A percentile compares a stretch with the other conserved stretches of the same genome.
Evolutionary conservation across 2,888 invertebrate genomes (phyloP).

Genomic region (Synanthedon vespiformis): DNA sequence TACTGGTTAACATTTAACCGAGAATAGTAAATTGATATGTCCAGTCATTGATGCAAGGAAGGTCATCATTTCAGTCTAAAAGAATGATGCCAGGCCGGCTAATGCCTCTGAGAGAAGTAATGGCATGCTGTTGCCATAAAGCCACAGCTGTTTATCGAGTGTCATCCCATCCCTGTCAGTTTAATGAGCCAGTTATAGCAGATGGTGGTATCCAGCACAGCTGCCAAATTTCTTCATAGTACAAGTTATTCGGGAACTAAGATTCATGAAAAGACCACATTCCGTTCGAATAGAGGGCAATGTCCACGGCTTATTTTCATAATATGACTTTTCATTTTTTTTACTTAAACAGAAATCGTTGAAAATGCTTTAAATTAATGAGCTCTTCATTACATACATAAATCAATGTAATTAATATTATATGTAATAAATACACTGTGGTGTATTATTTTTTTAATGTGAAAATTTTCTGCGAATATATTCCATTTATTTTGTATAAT

Average conservation of each 20-base stretch:
- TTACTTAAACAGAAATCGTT: conserved; percentile 39
- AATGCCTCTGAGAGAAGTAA: conserved; percentile 97
- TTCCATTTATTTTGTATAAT: too few relatives aligned
- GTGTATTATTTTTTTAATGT: too few relatives aligned
- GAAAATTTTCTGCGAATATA: too few relatives aligned
- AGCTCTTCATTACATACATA: too few relatives aligned
- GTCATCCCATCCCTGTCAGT: conserved; percentile 87
- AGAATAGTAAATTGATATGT: conserved; percentile 95
- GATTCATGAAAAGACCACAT: conserved; percentile 94
- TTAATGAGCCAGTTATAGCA: conserved; percentile 96
- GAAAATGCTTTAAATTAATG: too few relatives aligned
- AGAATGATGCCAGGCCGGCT: conserved; percentile 92
- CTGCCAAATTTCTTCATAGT: conserved; percentile 86
- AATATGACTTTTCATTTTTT: conserved; percentile 91
- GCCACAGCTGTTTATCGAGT: conserved; percentile 98
- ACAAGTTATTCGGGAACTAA: conserved; percentile 91
- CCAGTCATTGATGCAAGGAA: conserved; percentile 95
- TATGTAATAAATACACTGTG: too few relatives aligned
- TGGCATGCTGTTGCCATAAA: conserved; percentile 98
- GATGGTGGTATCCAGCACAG: conserved; percentile 99
- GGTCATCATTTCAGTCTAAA: conserved; percentile 75
- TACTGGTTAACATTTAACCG: conserved; percentile 96
- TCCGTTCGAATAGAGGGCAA: conserved; percentile 98
- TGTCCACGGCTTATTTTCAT: conserved; percentile 97
- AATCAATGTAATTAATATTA: too few relatives aligned